phyloP scores from a whole-genome alignment of 2,797 vertebrate genomes.

The Poeciliopsis paucimaculata region DNA sequence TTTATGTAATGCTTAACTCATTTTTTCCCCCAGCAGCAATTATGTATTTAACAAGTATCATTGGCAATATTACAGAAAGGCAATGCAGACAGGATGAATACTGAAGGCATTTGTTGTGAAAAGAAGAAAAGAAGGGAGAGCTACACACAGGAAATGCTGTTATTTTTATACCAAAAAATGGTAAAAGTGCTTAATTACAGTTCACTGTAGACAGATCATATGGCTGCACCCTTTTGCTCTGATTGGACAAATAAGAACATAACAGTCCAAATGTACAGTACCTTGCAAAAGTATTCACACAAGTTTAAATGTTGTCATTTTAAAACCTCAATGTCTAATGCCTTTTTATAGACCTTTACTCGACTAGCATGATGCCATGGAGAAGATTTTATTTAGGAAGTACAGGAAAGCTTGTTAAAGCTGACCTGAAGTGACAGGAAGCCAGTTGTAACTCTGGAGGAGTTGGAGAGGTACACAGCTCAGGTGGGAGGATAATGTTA shows the following conservation, averaged over 20 bases:
- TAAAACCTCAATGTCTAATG: neutral
- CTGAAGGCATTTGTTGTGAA: slow-evolving; percentile 63
- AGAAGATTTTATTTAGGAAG: neutral
- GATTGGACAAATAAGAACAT: neutral
- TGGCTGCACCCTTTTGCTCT: slow-evolving; percentile 26
- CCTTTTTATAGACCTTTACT: neutral
- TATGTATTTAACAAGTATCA: slow-evolving; percentile 51
- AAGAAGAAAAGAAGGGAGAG: slow-evolving; percentile 40
- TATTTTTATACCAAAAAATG: slow-evolving; percentile 33
- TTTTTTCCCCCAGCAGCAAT: slow-evolving; percentile 19
- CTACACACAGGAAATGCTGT: slow-evolving; percentile 39
- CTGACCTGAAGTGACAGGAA: neutral
- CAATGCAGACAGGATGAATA: slow-evolving; percentile 46
- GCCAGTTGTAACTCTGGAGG: neutral
- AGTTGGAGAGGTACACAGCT: neutral
- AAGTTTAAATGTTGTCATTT: neutral
- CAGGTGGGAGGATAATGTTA: neutral
- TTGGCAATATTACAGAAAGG: slow-evolving; percentile 51
- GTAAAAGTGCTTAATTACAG: slow-evolving; percentile 65
- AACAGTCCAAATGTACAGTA: neutral
- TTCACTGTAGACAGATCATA: slow-evolving; percentile 36
- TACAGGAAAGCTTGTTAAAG: neutral
- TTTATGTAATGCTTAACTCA: slow-evolving; percentile 47
- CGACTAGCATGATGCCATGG: neutral
- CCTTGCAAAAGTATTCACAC: slow-evolving; percentile 6